phyloP scores from a whole-genome alignment of 2,113 vertebrate species.

The Platycercus adscitus region DNA sequence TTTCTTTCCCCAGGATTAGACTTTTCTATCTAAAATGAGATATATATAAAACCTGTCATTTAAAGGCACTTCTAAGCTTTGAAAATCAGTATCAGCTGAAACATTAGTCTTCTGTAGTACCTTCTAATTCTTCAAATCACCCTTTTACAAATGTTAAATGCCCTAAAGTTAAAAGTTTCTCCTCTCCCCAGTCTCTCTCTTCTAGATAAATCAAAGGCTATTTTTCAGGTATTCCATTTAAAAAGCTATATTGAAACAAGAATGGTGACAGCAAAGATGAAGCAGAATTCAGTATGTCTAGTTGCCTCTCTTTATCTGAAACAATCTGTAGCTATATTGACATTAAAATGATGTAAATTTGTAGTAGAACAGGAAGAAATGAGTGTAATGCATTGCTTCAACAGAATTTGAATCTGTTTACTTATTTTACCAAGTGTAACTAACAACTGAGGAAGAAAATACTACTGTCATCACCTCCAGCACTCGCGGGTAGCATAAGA shows the following conservation, averaged over 20 bases:
- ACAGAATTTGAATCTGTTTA: constrained; percentile 25
- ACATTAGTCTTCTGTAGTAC: neutral
- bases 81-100: constrained; percentile 1
- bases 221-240: constrained; percentile 3
- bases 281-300: neutral
- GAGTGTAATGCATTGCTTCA: neutral
- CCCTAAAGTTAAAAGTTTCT: neutral
- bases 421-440: neutral
- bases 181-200: neutral
- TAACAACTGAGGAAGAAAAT: constrained; percentile 5
- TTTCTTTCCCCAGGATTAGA: neutral
- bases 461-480: neutral
- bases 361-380: neutral
- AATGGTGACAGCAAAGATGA: neutral
- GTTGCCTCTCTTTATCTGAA: neutral
- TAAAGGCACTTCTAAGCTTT: neutral
- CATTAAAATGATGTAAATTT: neutral
- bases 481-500: neutral
- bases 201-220: neutral
- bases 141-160: neutral
- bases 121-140: constrained; percentile 12
- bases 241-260: neutral
- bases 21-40: neutral
- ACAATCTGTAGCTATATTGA: neutral
- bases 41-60: neutral